Conservation (phyloP, 1,140 invertebrate species). For the Pachyrhynchus sulphureomaculatus region DNA sequence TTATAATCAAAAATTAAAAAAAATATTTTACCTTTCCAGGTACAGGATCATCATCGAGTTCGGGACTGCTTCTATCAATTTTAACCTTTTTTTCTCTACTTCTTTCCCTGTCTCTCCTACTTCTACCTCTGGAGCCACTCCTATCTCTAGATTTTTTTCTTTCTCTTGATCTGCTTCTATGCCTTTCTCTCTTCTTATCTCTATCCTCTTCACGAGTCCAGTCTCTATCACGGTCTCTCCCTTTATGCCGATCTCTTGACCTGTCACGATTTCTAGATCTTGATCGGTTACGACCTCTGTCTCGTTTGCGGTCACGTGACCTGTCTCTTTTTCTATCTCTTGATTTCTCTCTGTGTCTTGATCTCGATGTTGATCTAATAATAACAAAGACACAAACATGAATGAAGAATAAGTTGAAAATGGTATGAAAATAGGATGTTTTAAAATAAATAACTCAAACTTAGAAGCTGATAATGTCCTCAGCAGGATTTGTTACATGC, state of each 20-base stretch:
- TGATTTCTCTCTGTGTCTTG: conserved; percentile 35
- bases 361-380: conserved; percentile 21
- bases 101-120: conserved; percentile 41
- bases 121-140: conserved; percentile 40
- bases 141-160: conserved; percentile 46
- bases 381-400: not conserved
- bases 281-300: conserved; percentile 45
- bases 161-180: conserved; percentile 47
- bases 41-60: conserved; percentile 65
- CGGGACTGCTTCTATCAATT: conserved; percentile 53
- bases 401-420: not conserved
- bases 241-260: conserved; percentile 39
- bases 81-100: conserved; percentile 50
- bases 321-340: conserved; percentile 46
- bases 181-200: conserved; percentile 37
- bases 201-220: conserved; percentile 40
- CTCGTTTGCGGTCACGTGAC: conserved; percentile 38
- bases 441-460: conserved; percentile 6
- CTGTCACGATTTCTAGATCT: conserved; percentile 11
- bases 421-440: not conserved
- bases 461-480: too few species aligned
- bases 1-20: conserved; percentile 2
- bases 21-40: conserved; percentile 58
- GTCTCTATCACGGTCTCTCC: conserved; percentile 40
- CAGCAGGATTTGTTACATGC: too few species aligned